Evolutionary conservation across 1,140 invertebrate species (phyloP), one percentile per base, ranked within the genome.

Genomic region (Rhyzopertha dominica): DNA sequence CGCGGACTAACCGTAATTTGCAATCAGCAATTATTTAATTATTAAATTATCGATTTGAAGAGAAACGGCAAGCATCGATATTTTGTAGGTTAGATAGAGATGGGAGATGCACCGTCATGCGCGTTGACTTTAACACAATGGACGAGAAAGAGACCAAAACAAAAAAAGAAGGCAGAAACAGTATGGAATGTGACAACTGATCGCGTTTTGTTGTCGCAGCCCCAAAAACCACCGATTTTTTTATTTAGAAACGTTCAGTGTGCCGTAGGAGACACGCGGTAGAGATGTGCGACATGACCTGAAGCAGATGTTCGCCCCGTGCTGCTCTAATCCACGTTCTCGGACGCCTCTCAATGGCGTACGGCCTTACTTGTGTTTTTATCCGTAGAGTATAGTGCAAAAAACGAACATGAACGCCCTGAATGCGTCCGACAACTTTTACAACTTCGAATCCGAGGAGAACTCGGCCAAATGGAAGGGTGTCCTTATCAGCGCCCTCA

Each of bases 401-500:
- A n/a, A n/a, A n/a, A n/a, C n/a, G n/a, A 54, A 36, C 36, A 59
- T 61, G 59, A 61, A 61, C 53, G 55, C 56, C 25, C 51, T 56
- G 28, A 55, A 49, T 55, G 50, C 51, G 13, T 44, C 48, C 69
- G 74, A 75, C 60, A 77, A 78, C 61, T 79, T 79, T 63, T 92
- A 90, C 72, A 86, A 92, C 72, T 92, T 93, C 69, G 79, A 82
- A 62, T 87, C 86, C 63, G 84, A 84, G 58, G 89, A 92, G 67
- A 93, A 92, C 71, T 77, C 78, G 50, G 76, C 78, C 51, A 90
- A 91, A 78, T 95, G 90, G 90, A 87, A 84, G 65, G 86, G 87
- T 53, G 75, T 94, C 25, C 88, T 94, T 71, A 80, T 87, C 60
- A 80, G 79, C 61, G 82, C 85, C 26, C 70, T 88, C 55, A 78